A percentile compares a stretch with the other conserved stretches of the same genome.
Evolutionary conservation across 2,888 invertebrate species (phyloP).

Genomic region (Zeuzera pyrina): DNA sequence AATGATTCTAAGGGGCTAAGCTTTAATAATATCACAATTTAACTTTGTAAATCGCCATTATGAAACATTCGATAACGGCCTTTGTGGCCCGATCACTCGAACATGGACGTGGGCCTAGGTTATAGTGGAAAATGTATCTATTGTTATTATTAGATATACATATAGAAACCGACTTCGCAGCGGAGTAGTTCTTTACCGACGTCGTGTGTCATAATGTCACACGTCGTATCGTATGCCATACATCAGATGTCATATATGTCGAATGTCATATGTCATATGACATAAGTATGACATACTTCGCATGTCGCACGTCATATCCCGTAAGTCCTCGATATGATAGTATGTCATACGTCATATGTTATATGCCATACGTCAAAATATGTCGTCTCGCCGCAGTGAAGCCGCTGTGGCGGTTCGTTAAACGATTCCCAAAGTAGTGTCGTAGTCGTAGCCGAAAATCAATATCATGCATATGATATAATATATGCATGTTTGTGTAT

Average conservation of each 20-base stretch:
- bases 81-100: slow-evolving; percentile 16
- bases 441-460: slow-evolving; percentile 58
- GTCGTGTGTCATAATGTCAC: too few relatives aligned
- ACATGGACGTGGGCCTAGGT: slow-evolving; percentile 43
- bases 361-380: too few relatives aligned
- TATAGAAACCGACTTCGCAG: too few relatives aligned
- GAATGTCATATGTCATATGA: too few relatives aligned
- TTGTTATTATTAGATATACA: slow-evolving; percentile 39
- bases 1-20: slow-evolving; percentile 32
- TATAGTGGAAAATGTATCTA: slow-evolving; percentile 57
- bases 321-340: too few relatives aligned
- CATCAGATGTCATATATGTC: too few relatives aligned
- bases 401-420: slow-evolving; percentile 61
- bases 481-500: slow-evolving; percentile 59
- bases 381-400: too few relatives aligned
- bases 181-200: too few relatives aligned
- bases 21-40: slow-evolving; percentile 43
- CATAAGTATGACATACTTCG: too few relatives aligned
- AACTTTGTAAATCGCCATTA: slow-evolving; percentile 28
- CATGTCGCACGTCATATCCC: too few relatives aligned
- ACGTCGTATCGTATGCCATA: too few relatives aligned
- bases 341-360: too few relatives aligned
- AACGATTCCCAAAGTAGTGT: slow-evolving; percentile 49
- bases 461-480: slow-evolving; percentile 51
- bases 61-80: slow-evolving; percentile 34